Percentiles rank a stretch among this genome's conserved stretches.
These are phyloP conservation scores for Cephalotes varians DNA, from an alignment of 2,888 invertebrate species.

Conservation along the genomic window DNA sequence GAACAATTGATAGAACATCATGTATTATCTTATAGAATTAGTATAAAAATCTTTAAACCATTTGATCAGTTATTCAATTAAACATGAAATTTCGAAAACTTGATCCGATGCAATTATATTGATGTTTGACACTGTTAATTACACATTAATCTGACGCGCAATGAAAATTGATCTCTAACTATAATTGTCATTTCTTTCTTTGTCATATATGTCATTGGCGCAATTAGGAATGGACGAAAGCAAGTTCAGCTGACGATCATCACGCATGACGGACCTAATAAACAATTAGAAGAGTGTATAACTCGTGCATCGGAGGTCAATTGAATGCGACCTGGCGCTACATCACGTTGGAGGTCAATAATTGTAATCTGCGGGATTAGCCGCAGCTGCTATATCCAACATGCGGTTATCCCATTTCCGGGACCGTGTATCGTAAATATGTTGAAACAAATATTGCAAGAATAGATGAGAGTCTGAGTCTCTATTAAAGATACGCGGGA, in stretches of 20 bases:
- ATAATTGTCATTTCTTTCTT: neutral
- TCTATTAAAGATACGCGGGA: constrained; percentile 5
- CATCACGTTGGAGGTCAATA: constrained; percentile 48
- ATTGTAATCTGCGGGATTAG: constrained; percentile 60
- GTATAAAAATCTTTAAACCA: neutral
- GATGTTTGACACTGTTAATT: neutral
- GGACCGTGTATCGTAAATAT: neutral
- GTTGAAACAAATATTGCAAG: neutral
- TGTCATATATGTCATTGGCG: neutral
- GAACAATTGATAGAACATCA: neutral
- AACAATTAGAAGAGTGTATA: constrained; percentile 58
- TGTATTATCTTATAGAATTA: neutral
- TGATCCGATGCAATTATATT: neutral
- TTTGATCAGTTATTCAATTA: constrained; percentile 4
- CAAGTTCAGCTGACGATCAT: constrained; percentile 13
- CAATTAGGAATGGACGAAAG: constrained; percentile 23
- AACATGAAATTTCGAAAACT: neutral
- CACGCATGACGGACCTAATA: constrained; percentile 46
- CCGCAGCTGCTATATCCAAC: constrained; percentile 33
- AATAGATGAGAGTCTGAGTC: neutral
- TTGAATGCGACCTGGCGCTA: constrained; percentile 58
- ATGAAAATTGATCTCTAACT: constrained; percentile 4
- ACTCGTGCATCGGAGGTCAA: constrained; percentile 63
- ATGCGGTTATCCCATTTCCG: constrained; percentile 26
- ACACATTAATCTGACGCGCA: constrained; percentile 5